Evolutionary conservation across 30 jellyfish, hydroid and myxozoan species (phyloP).

Genomic region (Sanderia malayensis): DNA sequence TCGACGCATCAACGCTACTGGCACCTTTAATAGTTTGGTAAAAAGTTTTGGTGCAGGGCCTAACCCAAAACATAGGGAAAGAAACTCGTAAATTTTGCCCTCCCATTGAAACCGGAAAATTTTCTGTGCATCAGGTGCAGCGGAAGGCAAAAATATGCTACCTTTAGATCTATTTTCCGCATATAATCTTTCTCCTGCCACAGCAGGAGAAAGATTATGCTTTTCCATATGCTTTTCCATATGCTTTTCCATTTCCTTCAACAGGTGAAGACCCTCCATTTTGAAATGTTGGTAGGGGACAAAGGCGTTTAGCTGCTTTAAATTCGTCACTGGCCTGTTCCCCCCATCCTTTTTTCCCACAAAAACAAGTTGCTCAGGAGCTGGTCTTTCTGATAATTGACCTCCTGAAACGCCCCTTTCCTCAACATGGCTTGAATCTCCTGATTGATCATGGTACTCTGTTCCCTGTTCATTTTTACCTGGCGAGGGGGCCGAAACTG

Average conservation of each 20-base stretch:
- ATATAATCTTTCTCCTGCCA: constrained; percentile 45
- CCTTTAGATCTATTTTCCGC: constrained; percentile 41
- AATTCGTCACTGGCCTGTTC: constrained; percentile 13
- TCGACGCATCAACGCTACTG: neutral
- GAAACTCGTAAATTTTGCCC: constrained; percentile 27
- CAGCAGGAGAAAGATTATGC: too few relatives aligned
- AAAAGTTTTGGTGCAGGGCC: constrained; percentile 46
- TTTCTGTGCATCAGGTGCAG: constrained; percentile 31
- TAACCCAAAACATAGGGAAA: constrained; percentile 41
- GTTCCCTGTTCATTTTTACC: constrained; percentile 4
- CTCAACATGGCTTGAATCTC: constrained; percentile 11
- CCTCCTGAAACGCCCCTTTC: constrained; percentile 9
- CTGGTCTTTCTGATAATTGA: constrained; percentile 11
- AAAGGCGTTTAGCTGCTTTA: constrained; percentile 17
- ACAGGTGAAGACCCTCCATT: constrained; percentile 28
- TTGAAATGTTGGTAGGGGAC: constrained; percentile 22
- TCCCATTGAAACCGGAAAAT: constrained; percentile 25
- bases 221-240: neutral
- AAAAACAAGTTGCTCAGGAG: neutral
- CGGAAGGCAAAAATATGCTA: constrained; percentile 38
- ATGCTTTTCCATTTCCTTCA: constrained; percentile 12
- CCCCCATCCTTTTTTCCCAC: neutral
- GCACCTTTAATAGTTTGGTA: constrained; percentile 16
- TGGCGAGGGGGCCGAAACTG: constrained; percentile 2
- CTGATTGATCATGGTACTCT: neutral